Evolutionary conservation across 2,888 invertebrate species (phyloP).

Genomic region (Celastrina argiolus): DNA sequence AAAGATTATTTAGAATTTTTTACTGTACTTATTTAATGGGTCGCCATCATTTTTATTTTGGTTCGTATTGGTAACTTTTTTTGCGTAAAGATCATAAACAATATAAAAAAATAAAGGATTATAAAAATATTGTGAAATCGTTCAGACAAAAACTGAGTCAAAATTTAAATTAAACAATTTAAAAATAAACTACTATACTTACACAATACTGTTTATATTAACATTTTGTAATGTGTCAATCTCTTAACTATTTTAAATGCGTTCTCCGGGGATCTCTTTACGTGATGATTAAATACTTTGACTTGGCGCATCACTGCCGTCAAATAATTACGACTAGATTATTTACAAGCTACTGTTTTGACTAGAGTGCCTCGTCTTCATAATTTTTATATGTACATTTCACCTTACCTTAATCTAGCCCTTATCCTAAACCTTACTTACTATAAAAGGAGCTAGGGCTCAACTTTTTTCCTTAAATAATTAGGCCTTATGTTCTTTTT

Average conservation of each 20-base stretch:
- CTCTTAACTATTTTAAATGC: background rate
- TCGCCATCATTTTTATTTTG: too few species aligned
- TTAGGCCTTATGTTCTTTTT: background rate
- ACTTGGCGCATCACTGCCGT: background rate
- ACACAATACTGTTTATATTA: too few species aligned
- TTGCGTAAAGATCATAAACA: too few species aligned
- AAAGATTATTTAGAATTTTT: too few species aligned
- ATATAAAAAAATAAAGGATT: too few species aligned
- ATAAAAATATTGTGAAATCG: too few species aligned
- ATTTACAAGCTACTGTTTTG: conserved; percentile 32
- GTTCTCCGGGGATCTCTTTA: background rate
- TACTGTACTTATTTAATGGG: too few species aligned
- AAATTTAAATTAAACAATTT: too few species aligned
- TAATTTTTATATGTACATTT: conserved; percentile 10
- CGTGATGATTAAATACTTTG: background rate
- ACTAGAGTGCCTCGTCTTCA: conserved; percentile 28
- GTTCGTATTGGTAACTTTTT: too few species aligned
- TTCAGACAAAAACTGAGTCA: too few species aligned
- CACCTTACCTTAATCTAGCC: background rate
- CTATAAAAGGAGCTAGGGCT: conserved; percentile 19
- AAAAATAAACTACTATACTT: too few species aligned
- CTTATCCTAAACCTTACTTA: background rate
- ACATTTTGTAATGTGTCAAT: background rate
- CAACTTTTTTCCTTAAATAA: conserved; percentile 8
- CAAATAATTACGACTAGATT: background rate